Evolutionary conservation across 2,888 invertebrate species (phyloP).

Genomic region (Drosophila prolongata): DNA sequence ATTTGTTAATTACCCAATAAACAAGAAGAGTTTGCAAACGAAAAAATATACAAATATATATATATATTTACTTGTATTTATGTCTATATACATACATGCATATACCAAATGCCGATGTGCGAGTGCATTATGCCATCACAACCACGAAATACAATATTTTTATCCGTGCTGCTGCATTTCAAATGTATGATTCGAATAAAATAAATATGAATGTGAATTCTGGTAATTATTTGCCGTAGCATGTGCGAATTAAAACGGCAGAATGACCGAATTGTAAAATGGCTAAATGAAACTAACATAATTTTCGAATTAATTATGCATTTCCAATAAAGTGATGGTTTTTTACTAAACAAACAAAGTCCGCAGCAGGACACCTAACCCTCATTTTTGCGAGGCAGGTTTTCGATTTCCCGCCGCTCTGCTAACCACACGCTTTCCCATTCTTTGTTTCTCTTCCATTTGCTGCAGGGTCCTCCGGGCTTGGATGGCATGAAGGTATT

Average conservation of each 20-base stretch:
- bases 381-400: conserved; percentile 26
- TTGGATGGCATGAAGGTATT: conserved; percentile 97
- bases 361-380: neutral
- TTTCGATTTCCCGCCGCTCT: conserved; percentile 1
- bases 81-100: conserved; percentile 54
- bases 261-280: conserved; percentile 55
- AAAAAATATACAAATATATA: conserved; percentile 31
- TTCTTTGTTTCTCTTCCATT: conserved; percentile 48
- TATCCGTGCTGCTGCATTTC: conserved; percentile 47
- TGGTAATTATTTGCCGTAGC: conserved; percentile 29
- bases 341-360: conserved; percentile 67
- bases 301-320: conserved; percentile 77
- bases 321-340: conserved; percentile 80
- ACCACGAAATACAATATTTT: conserved; percentile 40
- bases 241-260: conserved; percentile 32
- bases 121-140: conserved; percentile 47
- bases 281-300: conserved; percentile 66
- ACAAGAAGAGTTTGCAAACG: conserved; percentile 55
- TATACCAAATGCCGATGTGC: conserved; percentile 40
- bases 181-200: conserved; percentile 41
- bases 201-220: conserved; percentile 23
- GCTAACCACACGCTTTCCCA: conserved; percentile 50
- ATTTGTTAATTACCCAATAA: conserved; percentile 71
- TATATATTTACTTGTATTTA: conserved; percentile 52
- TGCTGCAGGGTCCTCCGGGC: conserved; percentile 93